Percentiles rank a stretch among this genome's conserved stretches.
Evolutionary conservation across 2,797 vertebrate species (phyloP).

Genomic region (Enteromius unitaeniatus): DNA sequence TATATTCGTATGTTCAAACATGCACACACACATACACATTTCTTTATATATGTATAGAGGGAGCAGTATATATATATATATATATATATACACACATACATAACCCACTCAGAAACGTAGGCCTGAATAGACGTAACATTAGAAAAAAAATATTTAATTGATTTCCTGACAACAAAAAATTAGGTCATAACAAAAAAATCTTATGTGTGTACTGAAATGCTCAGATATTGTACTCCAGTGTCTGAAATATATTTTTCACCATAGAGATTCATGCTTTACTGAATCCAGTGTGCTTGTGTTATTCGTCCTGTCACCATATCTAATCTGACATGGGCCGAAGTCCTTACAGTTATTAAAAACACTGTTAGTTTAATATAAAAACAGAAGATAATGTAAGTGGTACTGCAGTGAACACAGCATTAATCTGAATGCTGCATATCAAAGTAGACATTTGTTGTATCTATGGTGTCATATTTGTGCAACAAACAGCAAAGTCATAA

Average conservation of each 20-base stretch:
- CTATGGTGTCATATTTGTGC: neutral
- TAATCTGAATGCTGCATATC: neutral
- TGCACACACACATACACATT: too few relatives aligned
- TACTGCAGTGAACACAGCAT: neutral
- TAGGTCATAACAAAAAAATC: too few relatives aligned
- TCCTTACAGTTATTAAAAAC: neutral
- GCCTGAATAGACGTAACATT: too few relatives aligned
- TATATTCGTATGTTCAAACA: too few relatives aligned
- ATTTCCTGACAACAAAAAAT: too few relatives aligned
- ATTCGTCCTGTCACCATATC: neutral
- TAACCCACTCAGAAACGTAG: too few relatives aligned
- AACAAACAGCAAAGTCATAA: conserved; percentile 1
- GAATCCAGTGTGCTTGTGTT: neutral
- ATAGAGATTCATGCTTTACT: neutral
- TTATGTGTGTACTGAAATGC: too few relatives aligned
- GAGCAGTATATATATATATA: too few relatives aligned
- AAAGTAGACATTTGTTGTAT: neutral
- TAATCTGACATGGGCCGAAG: neutral
- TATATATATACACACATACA: too few relatives aligned
- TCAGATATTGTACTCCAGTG: neutral
- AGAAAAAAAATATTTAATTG: too few relatives aligned
- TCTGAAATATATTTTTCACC: neutral
- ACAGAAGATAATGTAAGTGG: neutral
- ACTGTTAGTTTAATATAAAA: neutral
- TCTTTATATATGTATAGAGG: too few relatives aligned